A percentile compares a stretch with the other conserved stretches of the same genome.
Evolutionary conservation across 2,888 invertebrate species (phyloP).

Genomic region (Acronicta alni): DNA sequence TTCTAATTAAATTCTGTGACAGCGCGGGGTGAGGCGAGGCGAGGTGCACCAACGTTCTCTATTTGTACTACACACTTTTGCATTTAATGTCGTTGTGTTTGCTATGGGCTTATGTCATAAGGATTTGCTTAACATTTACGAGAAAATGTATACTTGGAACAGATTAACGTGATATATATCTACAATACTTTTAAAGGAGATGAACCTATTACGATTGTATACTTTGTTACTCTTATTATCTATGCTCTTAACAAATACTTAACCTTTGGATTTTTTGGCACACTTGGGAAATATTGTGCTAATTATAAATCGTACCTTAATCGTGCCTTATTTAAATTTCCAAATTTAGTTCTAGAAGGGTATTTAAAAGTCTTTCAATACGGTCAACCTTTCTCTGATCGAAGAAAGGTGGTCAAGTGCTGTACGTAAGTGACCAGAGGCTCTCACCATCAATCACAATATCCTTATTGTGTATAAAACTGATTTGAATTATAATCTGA

Average conservation of each 20-base stretch:
- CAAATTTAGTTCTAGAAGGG: slow-evolving; percentile 10
- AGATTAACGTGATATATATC: background rate
- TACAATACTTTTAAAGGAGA: no score
- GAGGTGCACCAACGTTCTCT: slow-evolving; percentile 19
- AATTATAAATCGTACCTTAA: background rate
- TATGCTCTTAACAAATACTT: no score
- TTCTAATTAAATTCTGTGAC: slow-evolving; percentile 59
- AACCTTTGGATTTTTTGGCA: no score
- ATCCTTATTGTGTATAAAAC: no score
- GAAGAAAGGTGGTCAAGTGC: slow-evolving; percentile 1
- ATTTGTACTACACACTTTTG: slow-evolving; percentile 47
- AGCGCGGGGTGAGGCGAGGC: no score
- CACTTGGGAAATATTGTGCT: no score
- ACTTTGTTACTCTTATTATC: no score
- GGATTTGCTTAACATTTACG: background rate
- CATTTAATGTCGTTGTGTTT: slow-evolving; percentile 24
- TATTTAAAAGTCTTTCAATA: slow-evolving; percentile 6
- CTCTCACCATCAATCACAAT: no score
- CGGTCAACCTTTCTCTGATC: slow-evolving; percentile 3
- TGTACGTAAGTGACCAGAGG: no score
- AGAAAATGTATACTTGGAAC: background rate
- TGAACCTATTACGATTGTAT: no score
- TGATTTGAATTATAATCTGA: no score
- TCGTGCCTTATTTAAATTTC: background rate
- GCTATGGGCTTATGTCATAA: background rate